Percentiles rank a stretch among this genome's conserved stretches.
Evolutionary conservation across 2,797 vertebrate genomes (phyloP).

Genomic region (Phaenicophaeus curvirostris): DNA sequence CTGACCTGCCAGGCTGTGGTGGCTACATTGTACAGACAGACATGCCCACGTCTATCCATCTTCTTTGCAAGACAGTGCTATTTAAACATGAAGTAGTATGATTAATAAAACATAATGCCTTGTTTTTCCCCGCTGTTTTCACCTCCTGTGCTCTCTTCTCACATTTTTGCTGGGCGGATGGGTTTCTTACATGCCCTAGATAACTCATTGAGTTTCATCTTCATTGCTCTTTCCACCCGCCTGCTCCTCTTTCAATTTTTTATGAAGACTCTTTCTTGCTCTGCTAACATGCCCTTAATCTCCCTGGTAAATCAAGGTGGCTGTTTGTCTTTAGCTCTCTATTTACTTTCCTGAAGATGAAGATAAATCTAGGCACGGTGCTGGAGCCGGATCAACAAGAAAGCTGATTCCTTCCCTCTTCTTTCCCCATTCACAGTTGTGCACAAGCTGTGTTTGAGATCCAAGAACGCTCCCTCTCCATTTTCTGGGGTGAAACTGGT

Average conservation of each 20-base stretch:
- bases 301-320: neutral
- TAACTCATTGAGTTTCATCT: slow-evolving; percentile 32
- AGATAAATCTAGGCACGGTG: neutral
- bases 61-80: neutral
- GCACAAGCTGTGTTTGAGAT: neutral
- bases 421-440: neutral
- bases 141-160: slow-evolving; percentile 7
- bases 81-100: neutral
- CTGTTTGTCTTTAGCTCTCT: neutral
- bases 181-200: slow-evolving; percentile 62
- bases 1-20: fast-evolving
- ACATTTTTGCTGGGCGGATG: slow-evolving; percentile 49
- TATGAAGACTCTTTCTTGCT: neutral
- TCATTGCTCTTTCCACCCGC: neutral
- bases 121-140: neutral
- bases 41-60: fast-evolving
- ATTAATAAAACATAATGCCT: slow-evolving; percentile 54
- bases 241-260: slow-evolving; percentile 62
- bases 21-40: neutral
- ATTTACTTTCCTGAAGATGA: neutral
- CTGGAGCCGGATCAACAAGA: neutral
- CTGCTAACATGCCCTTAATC: neutral
- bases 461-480: fast-evolving
- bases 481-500: neutral
- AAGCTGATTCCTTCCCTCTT: no score